Percentiles rank a stretch among this genome's conserved stretches.
Conservation (phyloP, 1,140 invertebrate genomes). For the Calycopis cecrops region DNA sequence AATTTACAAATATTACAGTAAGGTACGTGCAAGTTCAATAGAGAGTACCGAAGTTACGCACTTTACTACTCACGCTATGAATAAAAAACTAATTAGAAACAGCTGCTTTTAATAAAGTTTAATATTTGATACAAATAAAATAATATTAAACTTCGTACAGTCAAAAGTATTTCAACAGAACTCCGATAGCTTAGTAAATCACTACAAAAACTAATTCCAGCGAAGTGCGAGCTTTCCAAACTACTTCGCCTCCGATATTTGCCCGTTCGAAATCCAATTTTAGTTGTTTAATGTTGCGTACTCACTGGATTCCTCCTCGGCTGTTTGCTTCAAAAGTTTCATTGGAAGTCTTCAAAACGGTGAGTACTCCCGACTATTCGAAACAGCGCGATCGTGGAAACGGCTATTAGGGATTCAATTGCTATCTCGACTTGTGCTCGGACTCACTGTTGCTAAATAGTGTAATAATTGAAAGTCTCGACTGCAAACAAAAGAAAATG, state of each 20-base stretch:
- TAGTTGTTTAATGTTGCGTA: constrained; percentile 28
- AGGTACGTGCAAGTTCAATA: no score
- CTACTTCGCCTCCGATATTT: constrained; percentile 20
- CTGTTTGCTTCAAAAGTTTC: constrained; percentile 20
- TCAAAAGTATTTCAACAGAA: no score
- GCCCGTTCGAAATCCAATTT: constrained; percentile 25
- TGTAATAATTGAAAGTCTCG: no score
- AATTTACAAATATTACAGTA: no score
- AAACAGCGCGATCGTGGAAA: not conserved
- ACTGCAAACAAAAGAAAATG: no score
- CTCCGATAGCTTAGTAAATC: not conserved
- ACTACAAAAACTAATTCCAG: constrained; percentile 16
- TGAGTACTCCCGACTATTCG: not conserved
- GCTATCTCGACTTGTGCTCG: not conserved
- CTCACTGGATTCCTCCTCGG: constrained; percentile 21
- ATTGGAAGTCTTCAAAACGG: constrained; percentile 14
- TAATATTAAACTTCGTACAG: no score
- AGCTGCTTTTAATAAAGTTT: no score
- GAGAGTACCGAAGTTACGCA: no score
- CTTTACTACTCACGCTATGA: no score
- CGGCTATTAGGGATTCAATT: constrained; percentile 7
- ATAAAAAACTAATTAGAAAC: no score
- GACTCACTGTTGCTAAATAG: no score
- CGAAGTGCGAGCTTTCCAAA: constrained; percentile 12
- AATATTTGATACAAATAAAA: no score